phyloP scores from a whole-genome alignment of 2,797 vertebrate genomes.

The Oreortyx pictus region DNA sequence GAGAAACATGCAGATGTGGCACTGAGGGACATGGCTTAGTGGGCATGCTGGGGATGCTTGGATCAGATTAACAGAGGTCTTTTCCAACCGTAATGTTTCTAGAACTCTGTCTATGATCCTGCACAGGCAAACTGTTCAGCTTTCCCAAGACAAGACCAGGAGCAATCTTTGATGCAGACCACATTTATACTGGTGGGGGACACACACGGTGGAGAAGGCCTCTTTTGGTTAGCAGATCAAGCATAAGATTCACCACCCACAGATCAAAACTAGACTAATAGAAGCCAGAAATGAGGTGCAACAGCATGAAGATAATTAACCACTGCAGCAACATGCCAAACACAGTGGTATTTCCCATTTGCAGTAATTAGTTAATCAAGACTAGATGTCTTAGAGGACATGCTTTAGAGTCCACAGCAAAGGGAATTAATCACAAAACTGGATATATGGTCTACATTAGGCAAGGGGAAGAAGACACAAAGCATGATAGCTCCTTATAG shows the following conservation, averaged over 20 bases:
- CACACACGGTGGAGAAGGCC: rapidly evolving
- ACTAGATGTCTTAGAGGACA: conserved; percentile 9
- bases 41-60: too few species aligned
- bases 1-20: too few species aligned
- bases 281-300: conserved; percentile 29
- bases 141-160: not conserved
- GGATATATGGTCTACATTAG: not conserved
- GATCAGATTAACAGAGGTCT: too few species aligned
- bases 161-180: not conserved
- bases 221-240: not conserved
- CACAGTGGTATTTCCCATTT: conserved; percentile 35
- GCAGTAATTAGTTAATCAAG: conserved; percentile 40
- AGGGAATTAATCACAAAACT: not conserved
- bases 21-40: too few species aligned
- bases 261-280: not conserved
- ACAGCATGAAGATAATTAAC: conserved; percentile 36
- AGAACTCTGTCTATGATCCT: not conserved
- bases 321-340: conserved; percentile 20
- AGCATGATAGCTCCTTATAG: not conserved
- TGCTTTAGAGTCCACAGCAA: not conserved
- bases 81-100: too few species aligned
- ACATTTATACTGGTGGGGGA: not conserved
- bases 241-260: not conserved
- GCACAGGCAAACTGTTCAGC: not conserved
- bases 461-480: not conserved